phyloP scores from a whole-genome alignment of 2,113 vertebrate genomes.

The Gobio gobio region DNA sequence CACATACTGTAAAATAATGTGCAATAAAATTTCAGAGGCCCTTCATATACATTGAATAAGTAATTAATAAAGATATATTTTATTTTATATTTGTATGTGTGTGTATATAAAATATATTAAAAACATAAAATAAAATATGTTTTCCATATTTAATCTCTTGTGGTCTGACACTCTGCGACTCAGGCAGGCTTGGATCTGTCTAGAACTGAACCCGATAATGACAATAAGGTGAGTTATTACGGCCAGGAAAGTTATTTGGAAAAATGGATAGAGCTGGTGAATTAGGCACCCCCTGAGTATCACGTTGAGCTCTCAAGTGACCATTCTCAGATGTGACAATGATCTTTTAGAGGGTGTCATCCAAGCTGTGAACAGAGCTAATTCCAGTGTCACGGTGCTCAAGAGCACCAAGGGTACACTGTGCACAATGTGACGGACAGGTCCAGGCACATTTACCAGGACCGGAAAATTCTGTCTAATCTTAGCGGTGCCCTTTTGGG shows the following conservation, averaged over 20 bases:
- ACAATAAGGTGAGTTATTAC: conserved; percentile 55
- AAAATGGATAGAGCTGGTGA: conserved; percentile 34
- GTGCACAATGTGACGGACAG: conserved; percentile 28
- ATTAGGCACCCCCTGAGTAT: conserved; percentile 49
- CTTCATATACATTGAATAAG: no score
- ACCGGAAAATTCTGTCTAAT: conserved; percentile 31
- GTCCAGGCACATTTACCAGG: conserved; percentile 37
- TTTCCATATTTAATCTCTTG: conserved; percentile 18
- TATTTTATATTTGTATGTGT: no score
- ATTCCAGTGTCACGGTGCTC: conserved; percentile 26
- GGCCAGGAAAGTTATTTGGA: conserved; percentile 37
- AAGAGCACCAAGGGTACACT: conserved; percentile 34
- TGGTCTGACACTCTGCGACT: conserved; percentile 20
- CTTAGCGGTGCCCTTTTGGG: conserved; percentile 18
- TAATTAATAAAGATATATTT: no score
- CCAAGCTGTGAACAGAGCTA: conserved; percentile 52
- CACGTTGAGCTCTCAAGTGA: conserved; percentile 42
- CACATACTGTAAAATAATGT: no score
- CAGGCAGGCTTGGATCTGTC: conserved; percentile 66
- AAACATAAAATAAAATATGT: no score
- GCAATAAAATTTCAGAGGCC: no score
- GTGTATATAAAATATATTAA: no score
- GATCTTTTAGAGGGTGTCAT: conserved; percentile 49
- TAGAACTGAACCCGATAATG: conserved; percentile 71
- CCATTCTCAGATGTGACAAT: conserved; percentile 53